Evolutionary conservation across 2,797 vertebrate species (phyloP).

Genomic region (Euphonia xanthogaster): DNA sequence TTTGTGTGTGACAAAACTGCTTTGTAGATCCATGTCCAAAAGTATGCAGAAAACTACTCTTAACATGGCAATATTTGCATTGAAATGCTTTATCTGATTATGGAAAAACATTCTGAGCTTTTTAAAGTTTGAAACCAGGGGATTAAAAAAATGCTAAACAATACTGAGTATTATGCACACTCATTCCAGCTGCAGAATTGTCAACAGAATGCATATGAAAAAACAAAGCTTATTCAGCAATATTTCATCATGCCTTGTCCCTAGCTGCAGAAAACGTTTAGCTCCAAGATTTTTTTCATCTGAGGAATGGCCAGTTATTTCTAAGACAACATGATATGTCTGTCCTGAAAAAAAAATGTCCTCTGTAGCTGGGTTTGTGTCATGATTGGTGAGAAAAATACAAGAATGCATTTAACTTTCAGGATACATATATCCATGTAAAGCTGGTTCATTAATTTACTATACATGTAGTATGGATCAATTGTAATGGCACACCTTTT

Average conservation of each 20-base stretch:
- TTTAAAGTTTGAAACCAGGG: background rate
- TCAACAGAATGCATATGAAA: constrained; percentile 18
- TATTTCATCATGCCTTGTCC: constrained; percentile 10
- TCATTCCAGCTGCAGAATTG: constrained; percentile 36
- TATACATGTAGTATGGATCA: background rate
- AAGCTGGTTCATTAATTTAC: background rate
- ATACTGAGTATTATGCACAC: background rate
- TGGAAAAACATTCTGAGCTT: constrained; percentile 24
- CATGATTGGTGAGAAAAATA: background rate
- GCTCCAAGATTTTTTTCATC: background rate
- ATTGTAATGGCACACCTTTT: background rate
- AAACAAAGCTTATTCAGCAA: constrained; percentile 47
- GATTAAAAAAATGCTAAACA: constrained; percentile 48
- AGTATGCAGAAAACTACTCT: constrained; percentile 46
- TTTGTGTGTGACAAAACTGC: constrained; percentile 61
- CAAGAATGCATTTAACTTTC: background rate
- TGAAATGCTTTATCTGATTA: constrained; percentile 48
- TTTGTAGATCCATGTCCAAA: constrained; percentile 44
- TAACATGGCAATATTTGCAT: constrained; percentile 53
- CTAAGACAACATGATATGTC: background rate
- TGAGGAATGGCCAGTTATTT: background rate
- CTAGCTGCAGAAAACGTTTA: background rate
- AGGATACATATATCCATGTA: background rate
- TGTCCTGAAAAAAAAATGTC: background rate
- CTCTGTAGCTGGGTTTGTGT: background rate